phyloP scores from a whole-genome alignment of 2,888 invertebrate species.

The Archaeoteleia sp. region DNA sequence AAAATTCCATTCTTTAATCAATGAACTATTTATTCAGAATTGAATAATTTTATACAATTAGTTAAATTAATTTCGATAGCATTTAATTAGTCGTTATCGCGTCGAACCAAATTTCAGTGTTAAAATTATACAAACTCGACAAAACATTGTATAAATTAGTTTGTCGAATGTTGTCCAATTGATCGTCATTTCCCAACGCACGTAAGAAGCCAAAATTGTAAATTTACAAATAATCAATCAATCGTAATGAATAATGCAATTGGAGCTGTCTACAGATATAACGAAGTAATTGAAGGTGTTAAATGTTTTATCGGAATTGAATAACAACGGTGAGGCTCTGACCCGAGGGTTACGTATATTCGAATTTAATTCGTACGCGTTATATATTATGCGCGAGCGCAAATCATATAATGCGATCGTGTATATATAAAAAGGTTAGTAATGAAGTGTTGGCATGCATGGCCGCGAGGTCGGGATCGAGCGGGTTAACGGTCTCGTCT shows the following conservation, averaged over 20 bases:
- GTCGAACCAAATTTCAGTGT: too few species aligned
- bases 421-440: constrained; percentile 65
- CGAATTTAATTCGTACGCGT: constrained; percentile 33
- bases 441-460: constrained; percentile 71
- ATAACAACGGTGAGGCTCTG: constrained; percentile 23
- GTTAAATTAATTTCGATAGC: too few species aligned
- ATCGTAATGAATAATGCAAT: constrained; percentile 41
- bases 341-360: constrained; percentile 48
- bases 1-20: too few species aligned
- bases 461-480: constrained; percentile 72
- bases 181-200: constrained; percentile 16
- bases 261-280: constrained; percentile 38
- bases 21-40: too few species aligned
- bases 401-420: constrained; percentile 60
- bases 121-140: neutral
- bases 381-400: constrained; percentile 49
- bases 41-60: too few species aligned
- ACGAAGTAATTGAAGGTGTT: constrained; percentile 40
- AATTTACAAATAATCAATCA: constrained; percentile 39
- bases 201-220: constrained; percentile 21
- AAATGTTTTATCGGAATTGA: constrained; percentile 27
- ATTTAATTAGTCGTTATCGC: too few species aligned
- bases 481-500: constrained; percentile 74
- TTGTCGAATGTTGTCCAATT: constrained; percentile 17
- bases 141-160: neutral